Evolutionary conservation across 1,140 invertebrate species (phyloP).

Genomic region (Maniola jurtina): DNA sequence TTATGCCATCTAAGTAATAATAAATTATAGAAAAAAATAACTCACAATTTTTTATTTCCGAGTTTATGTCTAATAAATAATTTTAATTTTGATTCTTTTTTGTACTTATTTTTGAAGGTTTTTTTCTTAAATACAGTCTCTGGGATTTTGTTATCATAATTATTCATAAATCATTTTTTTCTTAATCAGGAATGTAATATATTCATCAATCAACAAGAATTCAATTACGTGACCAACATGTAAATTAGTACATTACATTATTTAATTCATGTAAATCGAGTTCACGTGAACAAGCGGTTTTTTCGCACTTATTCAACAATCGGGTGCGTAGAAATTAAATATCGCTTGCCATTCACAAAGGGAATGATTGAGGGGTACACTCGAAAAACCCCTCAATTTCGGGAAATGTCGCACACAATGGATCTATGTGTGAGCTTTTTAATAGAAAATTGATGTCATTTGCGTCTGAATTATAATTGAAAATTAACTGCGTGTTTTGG

Average conservation of each 20-base stretch:
- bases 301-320: constrained; percentile 6
- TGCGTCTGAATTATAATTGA: constrained; percentile 12
- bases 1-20: no score
- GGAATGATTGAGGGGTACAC: constrained; percentile 30
- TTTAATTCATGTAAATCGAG: constrained; percentile 10
- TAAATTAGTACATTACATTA: not conserved
- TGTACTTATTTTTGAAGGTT: no score
- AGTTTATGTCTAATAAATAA: no score
- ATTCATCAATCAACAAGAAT: not conserved
- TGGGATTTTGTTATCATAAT: no score
- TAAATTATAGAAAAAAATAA: no score
- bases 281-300: constrained; percentile 5
- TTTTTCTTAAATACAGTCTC: no score
- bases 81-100: no score
- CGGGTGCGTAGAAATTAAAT: constrained; percentile 26
- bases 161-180: not conserved
- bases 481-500: not conserved
- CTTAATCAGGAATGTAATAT: no score
- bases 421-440: constrained; percentile 16
- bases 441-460: constrained; percentile 14
- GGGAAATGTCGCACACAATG: constrained; percentile 33
- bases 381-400: constrained; percentile 32
- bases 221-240: not conserved
- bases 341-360: constrained; percentile 26
- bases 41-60: no score